Evolutionary conservation across 2,888 invertebrate genomes (phyloP).

Genomic region (Andrena praecox): DNA sequence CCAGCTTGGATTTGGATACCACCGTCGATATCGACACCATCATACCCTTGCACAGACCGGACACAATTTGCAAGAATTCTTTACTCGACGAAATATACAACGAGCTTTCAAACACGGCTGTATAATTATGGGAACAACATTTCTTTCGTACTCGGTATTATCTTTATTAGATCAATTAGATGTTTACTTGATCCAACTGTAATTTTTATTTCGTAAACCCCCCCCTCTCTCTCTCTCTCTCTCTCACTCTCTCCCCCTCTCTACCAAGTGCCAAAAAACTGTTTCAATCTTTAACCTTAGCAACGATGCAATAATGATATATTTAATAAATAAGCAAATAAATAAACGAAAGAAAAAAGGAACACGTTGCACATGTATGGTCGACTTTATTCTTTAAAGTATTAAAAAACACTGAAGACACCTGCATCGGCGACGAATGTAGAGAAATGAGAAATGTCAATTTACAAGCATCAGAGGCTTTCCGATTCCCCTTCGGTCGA

Average conservation of each 20-base stretch:
- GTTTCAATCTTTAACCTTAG: conserved; percentile 22
- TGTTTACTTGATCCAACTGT: neutral
- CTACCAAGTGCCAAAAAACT: conserved; percentile 66
- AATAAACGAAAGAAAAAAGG: conserved; percentile 18
- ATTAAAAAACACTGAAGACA: conserved; percentile 42
- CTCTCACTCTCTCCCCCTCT: conserved; percentile 45
- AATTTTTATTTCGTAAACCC: conserved; percentile 47
- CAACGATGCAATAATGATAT: conserved; percentile 7
- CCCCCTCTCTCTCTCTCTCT: conserved; percentile 39
- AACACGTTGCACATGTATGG: conserved; percentile 25
- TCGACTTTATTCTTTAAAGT: conserved; percentile 50
- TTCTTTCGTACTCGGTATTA: conserved; percentile 42
- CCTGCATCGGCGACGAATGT: conserved; percentile 3
- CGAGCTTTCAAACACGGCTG: conserved; percentile 82
- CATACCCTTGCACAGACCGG: conserved; percentile 77
- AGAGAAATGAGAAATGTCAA: conserved; percentile 12
- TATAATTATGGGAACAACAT: conserved; percentile 78
- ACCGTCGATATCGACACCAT: conserved; percentile 76
- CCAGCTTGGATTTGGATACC: conserved; percentile 67
- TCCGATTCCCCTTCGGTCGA: neutral
- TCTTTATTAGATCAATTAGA: neutral
- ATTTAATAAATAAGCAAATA: conserved; percentile 17
- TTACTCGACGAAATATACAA: conserved; percentile 82
- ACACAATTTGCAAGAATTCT: conserved; percentile 75
- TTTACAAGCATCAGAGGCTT: conserved; percentile 10